Evolutionary conservation across 2,888 invertebrate species (phyloP), one percentile per base, ranked within the genome.

Genomic region (Agriopis marginaria): DNA sequence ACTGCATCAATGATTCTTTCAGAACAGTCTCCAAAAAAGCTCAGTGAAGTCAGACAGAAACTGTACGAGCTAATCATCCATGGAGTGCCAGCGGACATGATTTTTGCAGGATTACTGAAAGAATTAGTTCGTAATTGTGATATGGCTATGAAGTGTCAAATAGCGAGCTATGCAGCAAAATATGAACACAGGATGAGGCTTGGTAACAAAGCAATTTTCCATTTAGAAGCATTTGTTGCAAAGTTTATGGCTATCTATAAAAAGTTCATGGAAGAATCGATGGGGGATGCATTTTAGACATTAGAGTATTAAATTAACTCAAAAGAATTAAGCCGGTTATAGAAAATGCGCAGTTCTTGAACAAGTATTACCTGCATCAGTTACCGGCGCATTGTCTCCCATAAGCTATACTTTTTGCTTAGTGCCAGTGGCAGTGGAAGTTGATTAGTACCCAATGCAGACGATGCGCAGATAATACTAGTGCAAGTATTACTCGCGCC

Each of bases 221-320:
- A 99, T 88, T 94, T 99, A 63, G 99, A 99, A 91, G 99, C 99
- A 3, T 99, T 99, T 94, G 97, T 99, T 59, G 98, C 98, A 0
- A 97, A 97, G 80, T 99, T 99, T 87, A 99, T 99, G 99, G 96
- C 97, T 47, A 96, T 98, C 77, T 99, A 99, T 86, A 98, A 98
- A 83, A 96, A 97, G 80, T 98, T 97, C 86, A 95, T 98, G 86
- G 97, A 97, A 85, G 96, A 97, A 80, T 95, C 95, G 32, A 84
- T 96, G 77, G 95, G 94, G 65, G 96, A 93, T 81, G 95, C 92
- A 60, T 95, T 95, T 83, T 95, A 89, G 60, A 23, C 9, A 14
- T 17, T 12, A 10, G 10, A 10, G 8, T 42, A 7, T 12, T 45
- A 8, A 59, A 47, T 17, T 7, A 0, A 42, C 14, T 32, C 32